Percentiles rank a stretch among this genome's conserved stretches.
Evolutionary conservation across 2,888 invertebrate genomes (phyloP).

Genomic region (Lissocephala sabroskyi): DNA sequence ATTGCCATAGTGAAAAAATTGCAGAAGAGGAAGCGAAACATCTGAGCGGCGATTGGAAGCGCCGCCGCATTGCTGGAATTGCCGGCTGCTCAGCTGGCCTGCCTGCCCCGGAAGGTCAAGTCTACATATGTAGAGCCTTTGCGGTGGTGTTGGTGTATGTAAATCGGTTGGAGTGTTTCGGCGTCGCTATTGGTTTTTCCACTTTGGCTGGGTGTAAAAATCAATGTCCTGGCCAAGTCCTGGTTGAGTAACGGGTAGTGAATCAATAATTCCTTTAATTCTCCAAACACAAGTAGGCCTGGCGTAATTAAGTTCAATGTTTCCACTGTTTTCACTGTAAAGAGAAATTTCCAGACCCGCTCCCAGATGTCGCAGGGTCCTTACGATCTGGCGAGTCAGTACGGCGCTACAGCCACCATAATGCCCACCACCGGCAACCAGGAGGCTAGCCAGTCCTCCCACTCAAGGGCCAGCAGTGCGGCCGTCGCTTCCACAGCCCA

Average conservation of each 20-base stretch:
- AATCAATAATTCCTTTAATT: not conserved
- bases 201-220: conserved; percentile 20
- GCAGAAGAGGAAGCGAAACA: conserved; percentile 4
- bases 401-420: conserved; percentile 24
- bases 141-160: too few species aligned
- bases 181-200: too few species aligned
- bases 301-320: too few species aligned
- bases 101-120: conserved; percentile 35
- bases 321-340: too few species aligned
- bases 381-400: conserved; percentile 32
- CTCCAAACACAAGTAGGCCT: too few species aligned
- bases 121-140: too few species aligned
- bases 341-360: too few species aligned
- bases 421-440: not conserved
- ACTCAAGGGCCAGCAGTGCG: not conserved
- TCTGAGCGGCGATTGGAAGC: conserved; percentile 12
- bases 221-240: too few species aligned
- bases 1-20: conserved; percentile 11
- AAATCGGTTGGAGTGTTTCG: too few species aligned
- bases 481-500: not conserved
- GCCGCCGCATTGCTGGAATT: conserved; percentile 24
- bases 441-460: not conserved
- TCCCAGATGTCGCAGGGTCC: conserved; percentile 39
- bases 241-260: too few species aligned
- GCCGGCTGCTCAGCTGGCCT: conserved; percentile 21